These are phyloP conservation scores for Zosterops hypoxanthus DNA, from an alignment of 2,113 vertebrate species.

Conservation along the genomic window DNA sequence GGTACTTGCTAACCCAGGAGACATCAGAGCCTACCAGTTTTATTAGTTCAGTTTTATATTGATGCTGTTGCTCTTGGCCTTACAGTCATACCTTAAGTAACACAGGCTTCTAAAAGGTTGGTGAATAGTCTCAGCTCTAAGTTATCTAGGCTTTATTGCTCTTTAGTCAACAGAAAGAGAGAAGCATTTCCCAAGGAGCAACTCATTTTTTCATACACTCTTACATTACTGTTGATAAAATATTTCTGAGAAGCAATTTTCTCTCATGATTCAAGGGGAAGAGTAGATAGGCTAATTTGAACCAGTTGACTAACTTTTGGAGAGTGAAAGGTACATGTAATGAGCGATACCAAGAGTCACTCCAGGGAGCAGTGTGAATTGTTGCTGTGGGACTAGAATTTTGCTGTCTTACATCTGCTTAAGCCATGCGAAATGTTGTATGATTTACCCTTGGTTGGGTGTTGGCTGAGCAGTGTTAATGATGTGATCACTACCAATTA, in stretches of 20 bases:
- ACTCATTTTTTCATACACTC: neutral
- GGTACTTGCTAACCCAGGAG: neutral
- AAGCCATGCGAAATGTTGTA: neutral
- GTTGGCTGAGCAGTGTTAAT: neutral
- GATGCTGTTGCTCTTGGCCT: neutral
- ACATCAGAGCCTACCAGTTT: neutral
- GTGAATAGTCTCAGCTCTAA: neutral
- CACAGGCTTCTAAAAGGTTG: neutral
- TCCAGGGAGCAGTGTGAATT: neutral
- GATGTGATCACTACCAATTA: neutral
- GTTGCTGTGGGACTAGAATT: neutral
- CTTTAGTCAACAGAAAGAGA: neutral
- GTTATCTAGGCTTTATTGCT: neutral
- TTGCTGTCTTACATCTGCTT: neutral
- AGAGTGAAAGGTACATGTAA: rapidly evolving
- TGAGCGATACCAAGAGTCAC: neutral
- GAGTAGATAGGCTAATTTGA: neutral
- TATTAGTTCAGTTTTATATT: neutral
- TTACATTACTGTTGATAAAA: neutral
- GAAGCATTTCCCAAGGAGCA: neutral
- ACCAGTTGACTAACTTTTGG: neutral
- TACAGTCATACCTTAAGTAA: neutral
- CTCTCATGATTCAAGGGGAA: neutral
- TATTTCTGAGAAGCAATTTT: neutral
- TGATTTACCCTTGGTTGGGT: neutral